Conservation (phyloP, 2,797 vertebrate species). For the Alca torda region DNA sequence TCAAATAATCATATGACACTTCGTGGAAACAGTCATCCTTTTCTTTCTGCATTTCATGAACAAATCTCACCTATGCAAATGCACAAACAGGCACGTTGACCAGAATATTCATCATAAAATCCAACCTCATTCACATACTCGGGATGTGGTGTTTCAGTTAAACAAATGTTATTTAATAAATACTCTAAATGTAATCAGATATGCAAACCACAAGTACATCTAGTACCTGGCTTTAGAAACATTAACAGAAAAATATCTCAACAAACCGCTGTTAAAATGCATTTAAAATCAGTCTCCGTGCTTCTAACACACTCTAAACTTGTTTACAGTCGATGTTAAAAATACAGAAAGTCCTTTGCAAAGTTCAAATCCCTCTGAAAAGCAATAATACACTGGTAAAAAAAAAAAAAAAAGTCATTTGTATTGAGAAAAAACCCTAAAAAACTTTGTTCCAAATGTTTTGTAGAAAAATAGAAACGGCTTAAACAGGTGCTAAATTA, state of each 20-base stretch:
- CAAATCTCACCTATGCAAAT: neutral
- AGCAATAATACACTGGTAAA: neutral
- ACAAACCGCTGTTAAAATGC: neutral
- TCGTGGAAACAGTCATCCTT: neutral
- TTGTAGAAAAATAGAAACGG: neutral
- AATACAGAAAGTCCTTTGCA: neutral
- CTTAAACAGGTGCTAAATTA: neutral
- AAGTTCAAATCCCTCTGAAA: neutral
- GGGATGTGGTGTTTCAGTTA: neutral
- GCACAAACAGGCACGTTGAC: neutral
- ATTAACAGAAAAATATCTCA: neutral
- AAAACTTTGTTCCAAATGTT: neutral
- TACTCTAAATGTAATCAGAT: neutral
- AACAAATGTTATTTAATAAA: neutral
- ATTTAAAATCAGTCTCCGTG: neutral
- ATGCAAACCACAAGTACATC: neutral
- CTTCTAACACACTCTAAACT: neutral
- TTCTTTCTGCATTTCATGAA: neutral
- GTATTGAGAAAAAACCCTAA: neutral
- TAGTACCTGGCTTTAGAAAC: neutral
- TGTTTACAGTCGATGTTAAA: neutral
- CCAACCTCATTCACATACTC: neutral
- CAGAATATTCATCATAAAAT: neutral
- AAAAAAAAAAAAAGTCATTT: neutral
- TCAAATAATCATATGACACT: neutral